phyloP scores from a whole-genome alignment of 2,113 vertebrate genomes.

The Calcarius ornatus region DNA sequence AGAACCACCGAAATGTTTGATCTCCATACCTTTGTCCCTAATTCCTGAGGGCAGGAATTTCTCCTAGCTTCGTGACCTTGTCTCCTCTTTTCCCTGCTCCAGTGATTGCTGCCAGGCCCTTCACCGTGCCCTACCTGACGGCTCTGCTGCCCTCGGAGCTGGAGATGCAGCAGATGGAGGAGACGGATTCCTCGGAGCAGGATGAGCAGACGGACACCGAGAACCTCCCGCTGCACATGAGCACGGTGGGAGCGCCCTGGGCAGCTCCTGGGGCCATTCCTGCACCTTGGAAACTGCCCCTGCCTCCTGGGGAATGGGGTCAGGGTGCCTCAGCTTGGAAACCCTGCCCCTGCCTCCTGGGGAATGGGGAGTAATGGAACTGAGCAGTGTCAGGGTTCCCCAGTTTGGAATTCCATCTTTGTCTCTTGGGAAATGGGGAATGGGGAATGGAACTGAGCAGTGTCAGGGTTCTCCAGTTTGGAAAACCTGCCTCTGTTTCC shows the following conservation, averaged over 20 bases:
- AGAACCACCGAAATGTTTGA: background rate
- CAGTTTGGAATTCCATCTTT: too few species aligned
- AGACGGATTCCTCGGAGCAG: constrained; percentile 96
- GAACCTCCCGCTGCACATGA: constrained; percentile 81
- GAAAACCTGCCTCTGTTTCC: too few species aligned
- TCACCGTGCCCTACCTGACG: constrained; percentile 90
- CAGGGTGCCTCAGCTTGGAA: too few species aligned
- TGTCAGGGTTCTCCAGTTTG: too few species aligned
- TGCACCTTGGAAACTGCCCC: background rate
- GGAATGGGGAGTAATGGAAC: too few species aligned
- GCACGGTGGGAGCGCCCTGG: constrained; percentile 65
- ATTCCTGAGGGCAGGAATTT: background rate
- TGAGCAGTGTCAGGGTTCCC: too few species aligned
- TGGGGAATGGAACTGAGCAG: too few species aligned
- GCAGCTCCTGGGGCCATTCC: background rate
- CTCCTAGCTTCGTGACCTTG: background rate
- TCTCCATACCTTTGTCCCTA: background rate
- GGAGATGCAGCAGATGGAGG: constrained; percentile 94
- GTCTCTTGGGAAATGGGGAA: too few species aligned
- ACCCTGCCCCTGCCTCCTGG: too few species aligned
- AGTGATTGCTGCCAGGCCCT: constrained; percentile 93
- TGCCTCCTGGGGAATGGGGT: background rate
- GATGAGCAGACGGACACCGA: constrained; percentile 95
- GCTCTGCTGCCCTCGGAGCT: constrained; percentile 95
- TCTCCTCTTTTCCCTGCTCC: background rate